These are phyloP conservation scores for Chrysopa pallens DNA, from an alignment of 1,140 invertebrate species.

Conservation along the genomic window DNA sequence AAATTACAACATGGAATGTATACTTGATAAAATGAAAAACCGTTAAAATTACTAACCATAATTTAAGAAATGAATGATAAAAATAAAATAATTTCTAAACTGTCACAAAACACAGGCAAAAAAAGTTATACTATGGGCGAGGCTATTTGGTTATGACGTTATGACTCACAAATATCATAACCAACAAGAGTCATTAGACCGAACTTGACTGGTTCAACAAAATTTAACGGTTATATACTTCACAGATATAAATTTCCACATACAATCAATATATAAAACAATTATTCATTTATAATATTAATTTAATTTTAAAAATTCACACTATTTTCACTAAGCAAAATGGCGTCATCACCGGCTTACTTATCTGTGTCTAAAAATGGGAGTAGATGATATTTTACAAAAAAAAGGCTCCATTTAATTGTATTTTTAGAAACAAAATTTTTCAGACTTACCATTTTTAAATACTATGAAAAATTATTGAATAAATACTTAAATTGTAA, in stretches of 20 bases:
- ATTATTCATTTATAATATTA: background rate
- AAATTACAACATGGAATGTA: too few relatives aligned
- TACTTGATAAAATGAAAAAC: too few relatives aligned
- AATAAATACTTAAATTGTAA: background rate
- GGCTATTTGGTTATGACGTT: conserved; percentile 23
- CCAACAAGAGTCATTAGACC: conserved; percentile 12
- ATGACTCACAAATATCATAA: conserved; percentile 25
- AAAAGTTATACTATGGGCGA: conserved; percentile 16
- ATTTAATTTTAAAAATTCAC: background rate
- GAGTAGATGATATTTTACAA: background rate
- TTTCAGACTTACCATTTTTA: background rate
- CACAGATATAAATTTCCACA: background rate
- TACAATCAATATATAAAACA: background rate
- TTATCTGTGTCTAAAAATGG: background rate
- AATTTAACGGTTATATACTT: background rate
- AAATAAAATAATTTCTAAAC: too few relatives aligned
- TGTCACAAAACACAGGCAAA: conserved; percentile 13
- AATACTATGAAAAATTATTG: background rate
- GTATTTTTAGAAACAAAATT: background rate
- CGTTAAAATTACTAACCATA: too few relatives aligned
- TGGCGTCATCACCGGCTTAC: background rate
- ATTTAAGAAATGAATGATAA: too few relatives aligned
- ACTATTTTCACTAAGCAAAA: background rate
- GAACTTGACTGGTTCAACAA: background rate
- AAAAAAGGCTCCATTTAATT: background rate